Base-by-base conservation (phyloP, 2,797 vertebrate genomes). In the Xiphorhynchus erythropygius region DNA sequence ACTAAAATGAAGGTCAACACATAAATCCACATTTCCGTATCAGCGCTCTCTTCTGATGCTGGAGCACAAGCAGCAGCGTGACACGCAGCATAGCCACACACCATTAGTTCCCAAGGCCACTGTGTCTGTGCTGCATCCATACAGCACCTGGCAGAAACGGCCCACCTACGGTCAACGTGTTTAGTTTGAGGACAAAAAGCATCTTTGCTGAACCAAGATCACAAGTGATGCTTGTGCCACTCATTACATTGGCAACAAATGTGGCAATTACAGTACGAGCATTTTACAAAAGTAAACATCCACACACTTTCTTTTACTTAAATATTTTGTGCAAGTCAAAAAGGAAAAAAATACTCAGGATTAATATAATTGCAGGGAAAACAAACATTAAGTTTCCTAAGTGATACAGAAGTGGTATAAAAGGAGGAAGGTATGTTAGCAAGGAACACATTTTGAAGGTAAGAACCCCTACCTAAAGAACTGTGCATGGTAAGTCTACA, bases 1-100 rank as follows among this genome's bases (percentile, higher is more conserved):
- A 56, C 35, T 68, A 88, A 92, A 96, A 83, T 87, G 90, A 93
- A 96, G 92, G 92, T 91, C 94, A 95, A 44, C 53, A 60, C 88
- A 82, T 70, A 93, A 87, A 89, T 53, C 70, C 53, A 9, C 4
- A 3, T 81, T 84, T 86, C 83, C 7, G 0, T 64, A 69, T 21
- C 60, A 90, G 77, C 0, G 5, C 79, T 91, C 69, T 2, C 68
- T 23, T 35, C 37, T 39, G 73, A 47, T 24, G 46, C 47, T 5
- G 42, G 77, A 88, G 74, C 49, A 42, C 10, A 7, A 32, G 80
- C 59, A 41, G 74, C 75, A 76, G 62, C 1, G 0, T 53, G 47
- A 24, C 11, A 18, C 0, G 0, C 30, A 49, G 74, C 44, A 90
- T 22, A 41, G 63, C n/a, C 59, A 70, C 33, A 4, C 56, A 37